Base-by-base conservation (phyloP, 2,888 invertebrate genomes). In the Rambutsinella grinnellia region DNA sequence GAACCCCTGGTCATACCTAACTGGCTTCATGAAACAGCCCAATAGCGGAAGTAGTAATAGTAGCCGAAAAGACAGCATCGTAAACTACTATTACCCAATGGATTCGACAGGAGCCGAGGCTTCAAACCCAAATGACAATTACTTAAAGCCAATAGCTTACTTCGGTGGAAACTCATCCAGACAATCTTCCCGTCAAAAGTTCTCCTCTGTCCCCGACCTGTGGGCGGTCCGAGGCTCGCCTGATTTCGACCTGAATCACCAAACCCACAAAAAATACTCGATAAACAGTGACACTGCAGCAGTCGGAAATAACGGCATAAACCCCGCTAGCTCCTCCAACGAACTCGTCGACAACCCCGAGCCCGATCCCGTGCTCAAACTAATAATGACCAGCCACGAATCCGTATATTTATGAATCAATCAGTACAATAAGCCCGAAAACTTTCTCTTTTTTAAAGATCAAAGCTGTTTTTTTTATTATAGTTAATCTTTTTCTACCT, bases 171-270 rank as follows among this genome's bases (percentile, higher is more conserved):
- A 68, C 26, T 62, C 67, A 44, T 15, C 56, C 6, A 2, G 24
- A 8, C 60, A 60, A 54, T 70, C 5, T 5, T 13, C 65, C 17
- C 36, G 76, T 36, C 78, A 76, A 28, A 78, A 79, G 53, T 79
- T 76, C 62, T 79, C 72, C 53, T 81, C 80, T 19, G 82, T 82
- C 21, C 82, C 82, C 2, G 79, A 82, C 49, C 56, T 82, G 0
- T 82, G 82, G 82, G 81, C 80, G 13, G 76, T 80, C 23, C 44
- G 78, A 65, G 74, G 71, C 23, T 81, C 81, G 2, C 78, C 81
- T 10, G 63, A 70, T 27, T 65, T 79, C 17, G 75, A 75, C 56
- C 26, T 57, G 15, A 68, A 63, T 68, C 71, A 69, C 19, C 23
- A 53, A 15, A 17, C 57, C 19, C 53, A 72, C 17, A 82, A 80